Conservation (phyloP, 2,888 invertebrate genomes). For the Campopleginae sp. region DNA sequence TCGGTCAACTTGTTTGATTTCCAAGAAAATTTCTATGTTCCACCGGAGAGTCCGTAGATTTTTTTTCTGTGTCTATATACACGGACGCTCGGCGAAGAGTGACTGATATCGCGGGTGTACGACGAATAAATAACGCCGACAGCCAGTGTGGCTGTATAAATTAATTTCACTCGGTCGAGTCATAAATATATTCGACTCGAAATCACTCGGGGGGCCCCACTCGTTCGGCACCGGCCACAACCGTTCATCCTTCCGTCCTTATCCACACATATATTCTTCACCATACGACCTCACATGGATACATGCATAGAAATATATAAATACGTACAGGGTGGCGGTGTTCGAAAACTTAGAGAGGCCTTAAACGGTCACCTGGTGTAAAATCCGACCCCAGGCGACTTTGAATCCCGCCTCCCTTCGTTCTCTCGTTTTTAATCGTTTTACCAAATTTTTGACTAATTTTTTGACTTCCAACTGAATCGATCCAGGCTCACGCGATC, state of each 20-base stretch:
- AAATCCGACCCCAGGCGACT: no score
- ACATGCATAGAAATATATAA: slow-evolving; percentile 16
- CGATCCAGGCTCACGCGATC: no score
- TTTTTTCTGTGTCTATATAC: slow-evolving; percentile 10
- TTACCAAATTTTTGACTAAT: no score
- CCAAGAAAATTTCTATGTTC: slow-evolving; percentile 37
- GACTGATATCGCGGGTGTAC: slow-evolving; percentile 79
- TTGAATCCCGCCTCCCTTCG: no score
- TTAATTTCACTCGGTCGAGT: slow-evolving; percentile 81
- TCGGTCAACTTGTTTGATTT: slow-evolving; percentile 13
- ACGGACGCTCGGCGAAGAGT: slow-evolving; percentile 72
- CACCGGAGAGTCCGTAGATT: slow-evolving; percentile 1
- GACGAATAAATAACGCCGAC: slow-evolving; percentile 83
- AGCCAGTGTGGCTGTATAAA: slow-evolving; percentile 82
- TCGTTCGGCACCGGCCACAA: slow-evolving; percentile 62
- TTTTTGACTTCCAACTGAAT: no score
- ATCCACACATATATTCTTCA: neutral
- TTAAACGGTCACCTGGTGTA: no score
- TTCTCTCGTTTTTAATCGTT: no score
- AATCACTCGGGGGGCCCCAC: slow-evolving; percentile 75
- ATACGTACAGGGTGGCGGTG: neutral
- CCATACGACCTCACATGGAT: neutral
- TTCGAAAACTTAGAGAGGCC: neutral
- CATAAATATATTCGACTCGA: slow-evolving; percentile 82
- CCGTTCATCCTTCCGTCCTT: slow-evolving; percentile 51